Evolutionary conservation across 2,797 vertebrate species (phyloP).

Genomic region (Poecilia wingei): DNA sequence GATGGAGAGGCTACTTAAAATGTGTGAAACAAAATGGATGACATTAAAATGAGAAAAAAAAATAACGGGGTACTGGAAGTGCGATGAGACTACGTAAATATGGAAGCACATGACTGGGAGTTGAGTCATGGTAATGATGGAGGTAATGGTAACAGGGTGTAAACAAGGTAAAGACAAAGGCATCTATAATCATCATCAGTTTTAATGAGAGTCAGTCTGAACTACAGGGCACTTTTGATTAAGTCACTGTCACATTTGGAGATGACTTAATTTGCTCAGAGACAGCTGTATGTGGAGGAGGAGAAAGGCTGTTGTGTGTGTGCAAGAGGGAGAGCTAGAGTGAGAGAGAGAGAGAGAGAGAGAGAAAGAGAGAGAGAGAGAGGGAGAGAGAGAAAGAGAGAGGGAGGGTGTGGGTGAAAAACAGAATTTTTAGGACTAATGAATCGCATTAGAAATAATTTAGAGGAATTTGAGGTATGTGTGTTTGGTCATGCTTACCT

Average conservation of each 20-base stretch:
- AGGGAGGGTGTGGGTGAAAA: neutral
- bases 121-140: conserved; percentile 51
- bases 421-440: conserved; percentile 37
- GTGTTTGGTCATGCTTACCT: conserved; percentile 84
- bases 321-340: neutral
- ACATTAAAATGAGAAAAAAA: conserved; percentile 56
- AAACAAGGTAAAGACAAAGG: conserved; percentile 76
- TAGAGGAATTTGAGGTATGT: conserved; percentile 30
- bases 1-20: conserved; percentile 70
- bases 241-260: conserved; percentile 64
- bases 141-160: conserved; percentile 60
- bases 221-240: conserved; percentile 64
- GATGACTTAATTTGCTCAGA: conserved; percentile 62
- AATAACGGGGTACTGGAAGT: neutral
- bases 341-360: neutral
- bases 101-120: conserved; percentile 68
- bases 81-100: conserved; percentile 43
- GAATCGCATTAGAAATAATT: conserved; percentile 37
- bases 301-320: conserved; percentile 22
- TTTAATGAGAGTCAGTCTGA: conserved; percentile 66
- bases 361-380: neutral
- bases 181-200: conserved; percentile 70
- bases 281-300: conserved; percentile 52
- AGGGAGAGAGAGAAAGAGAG: neutral
- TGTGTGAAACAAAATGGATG: conserved; percentile 78